Evolutionary conservation across 2,888 invertebrate species (phyloP).

Genomic region (Orchesellides sinensis): DNA sequence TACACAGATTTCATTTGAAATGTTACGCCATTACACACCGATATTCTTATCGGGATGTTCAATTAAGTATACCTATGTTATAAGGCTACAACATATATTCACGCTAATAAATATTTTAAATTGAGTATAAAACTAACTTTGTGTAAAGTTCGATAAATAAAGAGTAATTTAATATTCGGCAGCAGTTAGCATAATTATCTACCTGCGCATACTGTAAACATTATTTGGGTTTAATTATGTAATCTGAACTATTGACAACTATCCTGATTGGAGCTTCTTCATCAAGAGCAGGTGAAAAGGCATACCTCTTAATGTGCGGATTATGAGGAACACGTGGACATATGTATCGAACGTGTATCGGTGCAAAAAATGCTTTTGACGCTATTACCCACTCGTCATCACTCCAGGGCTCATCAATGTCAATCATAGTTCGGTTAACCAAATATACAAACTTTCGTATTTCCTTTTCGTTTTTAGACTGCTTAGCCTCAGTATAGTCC

Average conservation of each 20-base stretch:
- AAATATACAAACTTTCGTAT: neutral
- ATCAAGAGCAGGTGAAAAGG: slow-evolving; percentile 17
- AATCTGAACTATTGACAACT: neutral
- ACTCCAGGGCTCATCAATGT: slow-evolving; percentile 12
- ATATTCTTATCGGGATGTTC: too few relatives aligned
- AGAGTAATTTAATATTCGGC: too few relatives aligned
- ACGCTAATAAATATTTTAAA: too few relatives aligned
- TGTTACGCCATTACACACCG: too few relatives aligned
- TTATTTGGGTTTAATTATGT: too few relatives aligned
- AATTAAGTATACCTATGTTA: too few relatives aligned
- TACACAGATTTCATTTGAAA: too few relatives aligned
- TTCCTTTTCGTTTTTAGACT: neutral
- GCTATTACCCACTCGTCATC: slow-evolving; percentile 36
- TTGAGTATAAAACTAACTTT: too few relatives aligned
- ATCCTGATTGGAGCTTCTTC: slow-evolving; percentile 17
- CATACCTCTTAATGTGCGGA: slow-evolving; percentile 23
- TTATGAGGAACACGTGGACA: slow-evolving; percentile 4
- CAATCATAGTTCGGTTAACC: slow-evolving; percentile 12
- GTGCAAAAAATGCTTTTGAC: slow-evolving; percentile 36
- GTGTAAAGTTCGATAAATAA: too few relatives aligned
- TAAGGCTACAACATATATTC: too few relatives aligned
- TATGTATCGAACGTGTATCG: slow-evolving; percentile 19
- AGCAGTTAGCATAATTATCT: too few relatives aligned
- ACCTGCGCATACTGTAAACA: too few relatives aligned
- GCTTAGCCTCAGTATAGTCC: slow-evolving; percentile 16